Evolutionary conservation across 2,888 invertebrate genomes (phyloP), one percentile per base, ranked within the genome.

Genomic region (Troides oblongomaculatus): DNA sequence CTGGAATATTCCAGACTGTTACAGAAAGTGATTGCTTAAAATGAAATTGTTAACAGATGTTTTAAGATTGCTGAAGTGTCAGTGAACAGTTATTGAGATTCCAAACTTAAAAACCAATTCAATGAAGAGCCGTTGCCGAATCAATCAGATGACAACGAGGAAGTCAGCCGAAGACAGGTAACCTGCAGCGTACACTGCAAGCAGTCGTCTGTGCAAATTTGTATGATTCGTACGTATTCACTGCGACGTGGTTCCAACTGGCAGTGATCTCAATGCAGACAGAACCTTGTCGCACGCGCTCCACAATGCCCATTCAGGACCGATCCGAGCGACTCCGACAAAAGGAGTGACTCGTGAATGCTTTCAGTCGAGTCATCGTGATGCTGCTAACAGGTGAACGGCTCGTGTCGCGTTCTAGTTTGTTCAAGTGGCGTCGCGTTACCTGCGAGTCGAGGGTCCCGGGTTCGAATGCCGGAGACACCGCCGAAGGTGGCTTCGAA

Each of bases 301-400:
- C 25, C 14, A 61, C 62, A 63, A 66, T 59, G 56, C 57, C 57
- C 66, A 66, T 66, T 66, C 66, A 70, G 50, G 8, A 64, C 74
- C 70, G 72, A 74, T 75, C 74, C 70, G 74, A 75, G 73, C 74
- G 74, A 72, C 77, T 75, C 70, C 73, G 66, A 75, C 77, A 75
- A 77, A 76, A 73, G 78, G 78, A 79, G 78, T 82, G 80, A 82
- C 83, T 83, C 74, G 79, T 76, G 78, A 81, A 77, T 77, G 79
- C 76, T 81, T 87, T 82, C 79, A 73, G 82, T 72, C 77, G 76
- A 80, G 79, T 85, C 83, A 84, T 85, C 79, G 73, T 76, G 79
- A 77, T 75, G 75, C 72, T 64, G 75, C 72, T 64, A 81, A 81
- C 84, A 84, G 82, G 83, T 85, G 81, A 81, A 75, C 69, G 74